Evolutionary conservation across 2,888 invertebrate genomes (phyloP), one percentile per base, ranked within the genome.

Genomic region (Branchellion lobata): DNA sequence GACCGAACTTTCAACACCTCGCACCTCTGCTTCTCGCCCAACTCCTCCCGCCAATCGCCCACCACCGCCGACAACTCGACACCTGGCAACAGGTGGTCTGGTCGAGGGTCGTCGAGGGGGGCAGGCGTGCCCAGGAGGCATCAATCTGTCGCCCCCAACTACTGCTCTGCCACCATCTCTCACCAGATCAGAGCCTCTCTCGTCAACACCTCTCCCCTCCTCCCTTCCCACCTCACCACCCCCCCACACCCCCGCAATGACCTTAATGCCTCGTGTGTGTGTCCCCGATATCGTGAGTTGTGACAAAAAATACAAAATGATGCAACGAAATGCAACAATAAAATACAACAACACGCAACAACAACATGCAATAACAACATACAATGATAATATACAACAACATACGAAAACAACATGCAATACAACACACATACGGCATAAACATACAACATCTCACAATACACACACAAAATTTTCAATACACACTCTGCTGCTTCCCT

Each of bases 121-220:
- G 18, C 34, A 5, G 34, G 8, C 33, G 14, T 11, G 11, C 21
- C 27, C 11, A 34, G 34, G 61, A 77, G 77, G 34, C 61, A 53
- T 24, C 61, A 36, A 11, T 57, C 57, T 34, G 34, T 65, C n/a
- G 61, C 65, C 14, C 77, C 77, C 36, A 77, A 65, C 53, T 77
- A 77, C 65, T 65, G 34, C 40, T 34, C 34, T 36, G 61, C 77
- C 77, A 77, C 77, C 40, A 27, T 77, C 24, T 77, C 77, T 21
- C 57, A 57, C 40, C 61, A 53, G 36, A 77, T 77, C 40, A 77
- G 77, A 36, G 61, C 65, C 61, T 57, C 61, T n/a, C 61, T 34
- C 31, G 29, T 14, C 71, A 71, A 21, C n/a, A 5, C 8, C 68
- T 27, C 24, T 11, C n/a, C 68, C 68, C 2, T 21, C 31, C 5